Percentiles rank a stretch among this genome's conserved stretches.
phyloP scores from a whole-genome alignment of 2,113 vertebrate genomes.

The Xyrauchen texanus region DNA sequence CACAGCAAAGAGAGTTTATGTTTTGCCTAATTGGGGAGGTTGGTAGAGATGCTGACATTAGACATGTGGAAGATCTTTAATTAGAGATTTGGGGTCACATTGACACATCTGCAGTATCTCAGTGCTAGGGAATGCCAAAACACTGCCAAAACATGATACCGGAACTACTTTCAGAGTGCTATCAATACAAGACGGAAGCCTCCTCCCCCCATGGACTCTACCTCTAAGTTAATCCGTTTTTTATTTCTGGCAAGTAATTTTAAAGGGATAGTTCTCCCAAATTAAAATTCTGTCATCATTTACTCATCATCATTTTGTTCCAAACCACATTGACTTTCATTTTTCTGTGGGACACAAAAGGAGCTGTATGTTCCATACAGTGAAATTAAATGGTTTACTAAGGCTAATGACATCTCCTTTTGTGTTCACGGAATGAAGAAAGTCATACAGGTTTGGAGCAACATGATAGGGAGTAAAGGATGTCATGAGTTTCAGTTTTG shows the following conservation, averaged over 20 bases:
- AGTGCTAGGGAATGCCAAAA: background rate
- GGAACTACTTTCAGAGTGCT: conserved; percentile 21
- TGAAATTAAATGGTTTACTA: too few relatives aligned
- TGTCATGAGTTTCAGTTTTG: too few relatives aligned
- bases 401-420: too few relatives aligned
- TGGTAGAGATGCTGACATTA: conserved; percentile 44
- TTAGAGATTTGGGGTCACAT: conserved; percentile 45
- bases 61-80: conserved; percentile 44
- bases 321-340: too few relatives aligned
- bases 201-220: conserved; percentile 11
- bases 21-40: conserved; percentile 40
- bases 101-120: conserved; percentile 14
- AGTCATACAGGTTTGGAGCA: too few relatives aligned
- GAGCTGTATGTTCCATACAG: too few relatives aligned
- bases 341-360: too few relatives aligned
- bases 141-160: conserved; percentile 36
- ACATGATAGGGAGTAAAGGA: too few relatives aligned
- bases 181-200: conserved; percentile 39
- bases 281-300: too few relatives aligned
- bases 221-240: conserved; percentile 4
- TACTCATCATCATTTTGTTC: too few relatives aligned
- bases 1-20: conserved; percentile 12
- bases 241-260: conserved; percentile 26
- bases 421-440: too few relatives aligned
- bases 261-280: background rate